phyloP scores from a whole-genome alignment of 2,888 invertebrate genomes.

The Pilophorus perplexus region DNA sequence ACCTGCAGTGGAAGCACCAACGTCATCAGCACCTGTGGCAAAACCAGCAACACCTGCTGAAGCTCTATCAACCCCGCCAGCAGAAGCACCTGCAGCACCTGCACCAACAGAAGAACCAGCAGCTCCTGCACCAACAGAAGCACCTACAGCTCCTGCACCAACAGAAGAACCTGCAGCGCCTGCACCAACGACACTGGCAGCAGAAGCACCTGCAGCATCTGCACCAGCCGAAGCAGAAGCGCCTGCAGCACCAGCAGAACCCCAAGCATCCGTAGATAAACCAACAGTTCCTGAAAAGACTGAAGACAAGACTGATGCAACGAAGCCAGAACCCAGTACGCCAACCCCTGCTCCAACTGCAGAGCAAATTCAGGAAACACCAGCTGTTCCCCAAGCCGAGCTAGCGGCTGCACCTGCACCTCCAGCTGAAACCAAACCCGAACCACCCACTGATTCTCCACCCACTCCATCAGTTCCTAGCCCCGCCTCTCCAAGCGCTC shows the following conservation, averaged over 20 bases:
- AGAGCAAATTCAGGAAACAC: background rate
- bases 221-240: slow-evolving; percentile 46
- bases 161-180: background rate
- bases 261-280: background rate
- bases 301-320: slow-evolving; percentile 26
- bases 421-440: slow-evolving; percentile 7
- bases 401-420: slow-evolving; percentile 33
- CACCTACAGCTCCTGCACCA: background rate
- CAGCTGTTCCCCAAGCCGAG: background rate
- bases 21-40: background rate
- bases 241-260: slow-evolving; percentile 43
- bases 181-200: slow-evolving; percentile 1
- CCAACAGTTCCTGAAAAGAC: slow-evolving; percentile 13
- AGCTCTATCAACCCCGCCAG: background rate
- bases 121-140: background rate
- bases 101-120: background rate
- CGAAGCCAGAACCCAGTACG: background rate
- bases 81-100: slow-evolving; percentile 20
- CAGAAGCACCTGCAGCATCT: slow-evolving; percentile 47
- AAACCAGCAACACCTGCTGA: background rate
- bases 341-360: slow-evolving; percentile 21
- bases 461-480: slow-evolving; percentile 10
- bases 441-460: slow-evolving; percentile 31
- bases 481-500: slow-evolving; percentile 36
- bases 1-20: background rate